phyloP scores from a whole-genome alignment of 1,140 invertebrate genomes.

The Bombus waltoni region DNA sequence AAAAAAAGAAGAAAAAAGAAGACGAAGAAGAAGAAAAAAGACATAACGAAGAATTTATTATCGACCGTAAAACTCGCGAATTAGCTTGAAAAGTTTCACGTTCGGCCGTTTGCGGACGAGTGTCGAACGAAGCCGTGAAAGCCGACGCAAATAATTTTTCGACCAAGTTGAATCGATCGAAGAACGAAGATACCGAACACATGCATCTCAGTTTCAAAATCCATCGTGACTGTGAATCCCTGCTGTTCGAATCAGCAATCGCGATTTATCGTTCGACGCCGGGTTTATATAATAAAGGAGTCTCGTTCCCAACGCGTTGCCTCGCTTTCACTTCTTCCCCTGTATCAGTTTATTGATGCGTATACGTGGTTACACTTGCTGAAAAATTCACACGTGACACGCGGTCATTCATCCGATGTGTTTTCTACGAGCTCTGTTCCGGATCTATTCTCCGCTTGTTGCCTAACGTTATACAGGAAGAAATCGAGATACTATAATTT shows the following conservation, averaged over 20 bases:
- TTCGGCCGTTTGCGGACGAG: not conserved
- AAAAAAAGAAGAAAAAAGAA: not conserved
- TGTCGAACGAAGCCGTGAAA: not conserved
- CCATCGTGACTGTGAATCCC: not conserved
- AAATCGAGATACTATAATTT: not conserved
- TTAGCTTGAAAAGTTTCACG: not conserved
- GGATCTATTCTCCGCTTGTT: not conserved
- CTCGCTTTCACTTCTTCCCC: slow-evolving; percentile 42
- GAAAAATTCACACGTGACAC: slow-evolving; percentile 35
- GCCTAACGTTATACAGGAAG: not conserved
- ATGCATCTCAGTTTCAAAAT: slow-evolving; percentile 8
- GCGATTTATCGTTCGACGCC: slow-evolving; percentile 30
- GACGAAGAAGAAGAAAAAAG: not conserved
- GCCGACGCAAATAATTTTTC: slow-evolving; percentile 2
- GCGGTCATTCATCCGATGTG: slow-evolving; percentile 4
- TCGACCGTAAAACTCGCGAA: slow-evolving; percentile 19
- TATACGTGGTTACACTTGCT: slow-evolving; percentile 10
- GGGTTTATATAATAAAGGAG: slow-evolving; percentile 42
- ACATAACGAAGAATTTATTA: slow-evolving; percentile 8
- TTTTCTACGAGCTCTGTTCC: not conserved
- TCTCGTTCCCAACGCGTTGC: slow-evolving; percentile 21
- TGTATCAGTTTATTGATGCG: slow-evolving; percentile 27
- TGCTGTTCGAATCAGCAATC: not conserved
- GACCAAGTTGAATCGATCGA: not conserved
- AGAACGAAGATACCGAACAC: not conserved